Conservation (phyloP, 1,140 invertebrate genomes). For the Scaptomyza pallida region DNA sequence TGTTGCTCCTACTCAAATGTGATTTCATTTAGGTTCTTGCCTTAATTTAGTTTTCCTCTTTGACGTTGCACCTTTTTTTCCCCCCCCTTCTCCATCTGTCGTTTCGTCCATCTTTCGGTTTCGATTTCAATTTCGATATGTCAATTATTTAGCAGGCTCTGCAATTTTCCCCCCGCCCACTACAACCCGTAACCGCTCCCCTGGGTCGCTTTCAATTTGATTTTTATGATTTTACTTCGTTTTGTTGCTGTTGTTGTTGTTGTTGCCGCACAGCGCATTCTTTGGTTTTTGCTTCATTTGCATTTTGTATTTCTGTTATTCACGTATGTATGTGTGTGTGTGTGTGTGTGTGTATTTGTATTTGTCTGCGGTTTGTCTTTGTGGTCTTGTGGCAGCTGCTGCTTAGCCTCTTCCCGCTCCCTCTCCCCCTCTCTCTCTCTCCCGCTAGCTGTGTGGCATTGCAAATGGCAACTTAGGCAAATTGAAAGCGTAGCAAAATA, state of each 20-base stretch:
- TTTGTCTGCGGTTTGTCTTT: slow-evolving; percentile 41
- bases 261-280: slow-evolving; percentile 54
- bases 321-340: slow-evolving; percentile 4
- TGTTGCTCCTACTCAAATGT: slow-evolving; percentile 6
- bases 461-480: slow-evolving; percentile 74
- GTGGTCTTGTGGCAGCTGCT: slow-evolving; percentile 59
- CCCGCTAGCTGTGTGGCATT: slow-evolving; percentile 3
- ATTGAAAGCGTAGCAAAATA: slow-evolving; percentile 66
- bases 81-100: too few relatives aligned
- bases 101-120: slow-evolving; percentile 11
- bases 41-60: slow-evolving; percentile 17
- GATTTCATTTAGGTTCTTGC: slow-evolving; percentile 32
- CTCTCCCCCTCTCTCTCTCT: background rate
- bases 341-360: slow-evolving; percentile 51
- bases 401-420: too few relatives aligned
- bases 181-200: slow-evolving; percentile 12
- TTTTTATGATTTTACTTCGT: slow-evolving; percentile 73
- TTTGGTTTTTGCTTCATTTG: slow-evolving; percentile 64
- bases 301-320: slow-evolving; percentile 69
- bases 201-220: slow-evolving; percentile 60
- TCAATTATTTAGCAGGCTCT: slow-evolving; percentile 50
- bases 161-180: background rate
- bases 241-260: background rate
- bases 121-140: slow-evolving; percentile 54
- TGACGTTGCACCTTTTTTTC: slow-evolving; percentile 22